Evolutionary conservation across 2,113 vertebrate genomes (phyloP), one percentile per base, ranked within the genome.

Genomic region (Podocnemis expansa): DNA sequence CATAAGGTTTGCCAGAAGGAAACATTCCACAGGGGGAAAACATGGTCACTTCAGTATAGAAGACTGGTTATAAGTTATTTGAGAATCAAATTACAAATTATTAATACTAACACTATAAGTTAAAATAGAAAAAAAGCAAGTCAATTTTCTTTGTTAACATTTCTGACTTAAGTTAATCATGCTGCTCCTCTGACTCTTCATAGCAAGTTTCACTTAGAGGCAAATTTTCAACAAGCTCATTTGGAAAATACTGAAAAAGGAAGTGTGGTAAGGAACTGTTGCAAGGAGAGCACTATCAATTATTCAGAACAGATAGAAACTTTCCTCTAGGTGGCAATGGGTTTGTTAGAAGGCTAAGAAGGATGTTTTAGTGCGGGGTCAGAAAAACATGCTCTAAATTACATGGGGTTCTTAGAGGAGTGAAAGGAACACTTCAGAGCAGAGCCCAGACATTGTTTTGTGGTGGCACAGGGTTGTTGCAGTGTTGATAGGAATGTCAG

Each of bases 401-500:
- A 5, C 2, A 17, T 10, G 2, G 6, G 0, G 1, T 8, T 41
- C 75, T 43, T 9, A 11, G 52, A 94, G 38, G 55, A 47, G 80
- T 70, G 78, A 12, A 31, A 41, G 16, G 73, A 19, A 70, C 16
- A 8, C 34, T 31, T n/a, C 49, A 43, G 67, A 4, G 67, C 67
- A 92, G 67, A 83, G 34, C 13, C 87, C 91, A 38, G 45, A 29
- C 14, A 8, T 1, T 84, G 76, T 63, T 78, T 87, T 85, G 16
- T 49, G 78, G 80, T 55, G 79, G 81, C 79, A 89, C 21, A 54
- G 27, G 76, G 73, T 16, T 55, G 70, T 90, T 84, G 47, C 58
- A 13, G 0, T 0, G 4, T 12, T 0, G 0, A 80, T 6, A 85
- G 43, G 43, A 90, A 82, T 75, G 31, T 58, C 60, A 90, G 29